These are phyloP conservation scores for Nomada fabriciana DNA, from an alignment of 2,888 invertebrate genomes.

Conservation along the genomic window DNA sequence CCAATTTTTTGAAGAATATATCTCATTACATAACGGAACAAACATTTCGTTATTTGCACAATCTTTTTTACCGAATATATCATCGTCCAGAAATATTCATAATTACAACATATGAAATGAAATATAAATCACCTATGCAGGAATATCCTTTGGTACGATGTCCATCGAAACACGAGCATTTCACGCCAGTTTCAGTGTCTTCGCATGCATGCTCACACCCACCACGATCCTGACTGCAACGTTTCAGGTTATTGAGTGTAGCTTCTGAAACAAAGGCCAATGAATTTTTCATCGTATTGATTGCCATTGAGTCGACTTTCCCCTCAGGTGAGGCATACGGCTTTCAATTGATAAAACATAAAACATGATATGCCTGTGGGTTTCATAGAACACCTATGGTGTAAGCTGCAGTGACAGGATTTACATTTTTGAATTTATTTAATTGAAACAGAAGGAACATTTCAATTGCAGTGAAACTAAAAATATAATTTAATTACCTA, in stretches of 20 bases:
- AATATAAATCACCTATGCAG: constrained; percentile 82
- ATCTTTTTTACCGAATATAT: not conserved
- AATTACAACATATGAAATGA: constrained; percentile 7
- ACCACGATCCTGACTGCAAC: constrained; percentile 84
- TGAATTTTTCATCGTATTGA: constrained; percentile 26
- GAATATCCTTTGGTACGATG: constrained; percentile 82
- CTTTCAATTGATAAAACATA: constrained; percentile 17
- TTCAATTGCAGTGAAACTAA: not conserved
- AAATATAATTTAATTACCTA: no score
- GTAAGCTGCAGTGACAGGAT: not conserved
- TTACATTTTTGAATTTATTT: not conserved
- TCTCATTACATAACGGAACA: no score
- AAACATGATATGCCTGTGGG: not conserved
- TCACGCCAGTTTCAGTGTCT: constrained; percentile 80
- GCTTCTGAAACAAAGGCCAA: constrained; percentile 59
- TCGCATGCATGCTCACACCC: constrained; percentile 86
- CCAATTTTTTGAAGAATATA: no score
- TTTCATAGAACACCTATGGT: not conserved
- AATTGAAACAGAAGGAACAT: not conserved
- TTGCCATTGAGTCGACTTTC: not conserved
- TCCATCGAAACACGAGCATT: constrained; percentile 85
- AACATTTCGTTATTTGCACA: not conserved
- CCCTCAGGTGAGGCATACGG: not conserved
- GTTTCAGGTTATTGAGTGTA: constrained; percentile 60
- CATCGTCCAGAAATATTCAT: constrained; percentile 7